Evolutionary conservation across 2,888 invertebrate genomes (phyloP).

Genomic region (Andrena hattorfiana): DNA sequence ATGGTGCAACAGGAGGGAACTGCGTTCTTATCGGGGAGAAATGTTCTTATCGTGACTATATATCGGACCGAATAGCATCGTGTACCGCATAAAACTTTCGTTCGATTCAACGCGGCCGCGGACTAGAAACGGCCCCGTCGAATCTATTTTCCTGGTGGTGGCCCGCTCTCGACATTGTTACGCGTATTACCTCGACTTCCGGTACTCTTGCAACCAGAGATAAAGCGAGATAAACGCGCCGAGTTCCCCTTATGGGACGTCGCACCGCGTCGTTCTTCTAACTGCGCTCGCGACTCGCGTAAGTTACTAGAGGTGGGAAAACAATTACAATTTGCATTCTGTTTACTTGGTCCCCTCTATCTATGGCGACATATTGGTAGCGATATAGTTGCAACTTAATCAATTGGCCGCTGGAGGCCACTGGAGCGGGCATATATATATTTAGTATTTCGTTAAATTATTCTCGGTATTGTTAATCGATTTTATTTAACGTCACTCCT

Average conservation of each 20-base stretch:
- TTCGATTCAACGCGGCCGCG: slow-evolving; percentile 50
- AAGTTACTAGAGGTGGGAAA: background rate
- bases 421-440: too few relatives aligned
- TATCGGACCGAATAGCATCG: slow-evolving; percentile 64
- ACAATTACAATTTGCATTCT: background rate
- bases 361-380: background rate
- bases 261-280: background rate
- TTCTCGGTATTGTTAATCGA: too few relatives aligned
- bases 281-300: background rate
- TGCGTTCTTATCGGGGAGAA: slow-evolving; percentile 61
- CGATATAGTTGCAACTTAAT: background rate
- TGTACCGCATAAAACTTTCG: slow-evolving; percentile 70
- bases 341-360: background rate
- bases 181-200: slow-evolving; percentile 55
- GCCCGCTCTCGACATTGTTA: slow-evolving; percentile 61
- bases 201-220: slow-evolving; percentile 2
- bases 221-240: slow-evolving; percentile 32
- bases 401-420: background rate
- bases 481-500: too few relatives aligned
- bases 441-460: too few relatives aligned
- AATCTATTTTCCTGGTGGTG: slow-evolving; percentile 58
- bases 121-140: slow-evolving; percentile 49
- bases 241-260: background rate
- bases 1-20: slow-evolving; percentile 46
- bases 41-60: slow-evolving; percentile 68